Conservation (phyloP, 2,888 invertebrate genomes). For the Anarsia innoxiella region DNA sequence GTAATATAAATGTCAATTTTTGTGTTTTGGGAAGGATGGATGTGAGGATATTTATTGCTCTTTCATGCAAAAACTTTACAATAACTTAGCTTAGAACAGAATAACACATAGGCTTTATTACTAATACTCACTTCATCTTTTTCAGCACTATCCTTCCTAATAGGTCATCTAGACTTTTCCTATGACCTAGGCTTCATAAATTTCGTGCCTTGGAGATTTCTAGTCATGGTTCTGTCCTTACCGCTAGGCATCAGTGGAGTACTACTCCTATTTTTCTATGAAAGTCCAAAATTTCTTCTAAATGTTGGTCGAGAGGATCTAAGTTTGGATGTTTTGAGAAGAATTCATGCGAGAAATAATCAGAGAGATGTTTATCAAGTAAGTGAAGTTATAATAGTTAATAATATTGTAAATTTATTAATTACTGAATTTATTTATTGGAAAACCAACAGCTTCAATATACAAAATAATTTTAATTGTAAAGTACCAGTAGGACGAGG, state of each 20-base stretch:
- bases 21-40: background rate
- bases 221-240: slow-evolving; percentile 45
- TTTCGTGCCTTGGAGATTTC: slow-evolving; percentile 37
- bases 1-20: background rate
- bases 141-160: slow-evolving; percentile 28
- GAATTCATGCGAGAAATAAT: slow-evolving; percentile 69
- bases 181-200: slow-evolving; percentile 26
- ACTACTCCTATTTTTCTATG: slow-evolving; percentile 73
- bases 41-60: background rate
- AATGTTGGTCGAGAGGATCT: slow-evolving; percentile 72
- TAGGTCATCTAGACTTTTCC: slow-evolving; percentile 26
- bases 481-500: too few species aligned
- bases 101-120: background rate
- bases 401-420: background rate
- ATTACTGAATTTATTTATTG: background rate
- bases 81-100: background rate
- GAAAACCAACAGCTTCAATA: background rate
- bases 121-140: slow-evolving; percentile 4
- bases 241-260: slow-evolving; percentile 74
- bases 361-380: slow-evolving; percentile 25
- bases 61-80: background rate
- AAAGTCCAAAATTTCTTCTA: slow-evolving; percentile 82
- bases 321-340: slow-evolving; percentile 72
- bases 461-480: background rate
- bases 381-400: slow-evolving; percentile 9